A percentile compares a stretch with the other conserved stretches of the same genome.
Conservation (phyloP, 2,113 vertebrate species). For the Ciconia boyciana region DNA sequence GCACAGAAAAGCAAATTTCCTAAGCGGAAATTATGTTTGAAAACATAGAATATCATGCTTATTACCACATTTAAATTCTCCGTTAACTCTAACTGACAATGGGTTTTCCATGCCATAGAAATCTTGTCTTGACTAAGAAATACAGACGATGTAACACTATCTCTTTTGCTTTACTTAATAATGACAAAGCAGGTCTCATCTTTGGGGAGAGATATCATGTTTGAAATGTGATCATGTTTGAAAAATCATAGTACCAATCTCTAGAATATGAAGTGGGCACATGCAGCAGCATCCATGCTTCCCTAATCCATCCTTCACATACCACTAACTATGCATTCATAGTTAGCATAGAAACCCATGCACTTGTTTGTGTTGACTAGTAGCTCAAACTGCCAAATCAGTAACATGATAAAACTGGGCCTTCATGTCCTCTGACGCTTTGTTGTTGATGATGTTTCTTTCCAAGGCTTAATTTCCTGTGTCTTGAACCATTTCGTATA, state of each 20-base stretch:
- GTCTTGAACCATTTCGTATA: neutral
- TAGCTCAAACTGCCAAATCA: rapidly evolving
- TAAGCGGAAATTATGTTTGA: neutral
- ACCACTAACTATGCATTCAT: neutral
- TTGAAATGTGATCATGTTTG: neutral
- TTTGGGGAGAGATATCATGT: neutral
- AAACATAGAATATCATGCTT: neutral
- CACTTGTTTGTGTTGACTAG: neutral
- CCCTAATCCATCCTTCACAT: neutral
- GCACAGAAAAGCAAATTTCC: neutral
- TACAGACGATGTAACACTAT: neutral
- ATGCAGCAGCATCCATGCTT: neutral
- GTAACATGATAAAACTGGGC: neutral
- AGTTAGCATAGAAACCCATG: neutral
- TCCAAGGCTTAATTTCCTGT: neutral
- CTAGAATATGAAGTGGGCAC: neutral
- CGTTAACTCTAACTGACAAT: neutral
- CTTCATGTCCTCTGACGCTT: neutral
- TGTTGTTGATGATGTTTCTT: neutral
- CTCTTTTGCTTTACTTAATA: neutral
- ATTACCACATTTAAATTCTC: neutral
- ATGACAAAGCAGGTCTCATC: neutral
- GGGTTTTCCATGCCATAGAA: neutral
- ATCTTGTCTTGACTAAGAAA: neutral
- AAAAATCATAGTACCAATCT: neutral